Evolutionary conservation across 2,113 vertebrate species (phyloP), one percentile per base, ranked within the genome.

Genomic region (Brachyistius frenatus): DNA sequence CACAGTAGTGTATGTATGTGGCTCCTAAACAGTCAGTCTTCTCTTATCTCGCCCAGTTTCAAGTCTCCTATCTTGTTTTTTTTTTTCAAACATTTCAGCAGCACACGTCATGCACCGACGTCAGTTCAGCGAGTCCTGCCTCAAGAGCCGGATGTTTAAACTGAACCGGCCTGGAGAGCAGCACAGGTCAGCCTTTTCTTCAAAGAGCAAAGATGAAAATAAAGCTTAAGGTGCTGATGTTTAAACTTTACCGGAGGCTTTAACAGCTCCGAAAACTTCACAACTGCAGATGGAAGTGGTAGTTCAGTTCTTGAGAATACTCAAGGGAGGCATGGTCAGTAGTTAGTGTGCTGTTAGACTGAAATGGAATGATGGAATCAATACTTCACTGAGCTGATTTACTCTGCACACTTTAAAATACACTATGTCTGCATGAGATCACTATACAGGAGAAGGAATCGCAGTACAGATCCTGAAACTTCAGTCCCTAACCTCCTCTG

Each of bases 141-240:
- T 52, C 23, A 2, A 23, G 13, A 54, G 57, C 31, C 5, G 7
- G 70, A 55, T 31, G 31, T 49, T 68, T 9, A 67, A 76, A 73
- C 3, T 71, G 31, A 69, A 85, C 67, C 80, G 76, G 80, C 75
- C 83, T 80, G 15, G 73, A 76, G 58, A 69, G 35, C 52, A 36
- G 35, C 8, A 37, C 44, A 54, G 73, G 57, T 87, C 65, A 87
- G 78, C 66, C 55, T 87, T 66, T 71, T 73, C 23, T 70, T 66
- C 67, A 65, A 15, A 10, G 50, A 61, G 53, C 81, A 61, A 76
- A 76, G 44, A 54, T 62, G 39, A 36, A 66, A 75, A 69, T 37
- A 78, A 89, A 83, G 62, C 62, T 66, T 70, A 83, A 87, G 84
- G 83, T 92, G 85, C 90, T 76, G 52, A 77, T 73, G 78, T 84